Base-by-base conservation (phyloP, 2,113 vertebrate species). In the Helogale parvula region DNA sequence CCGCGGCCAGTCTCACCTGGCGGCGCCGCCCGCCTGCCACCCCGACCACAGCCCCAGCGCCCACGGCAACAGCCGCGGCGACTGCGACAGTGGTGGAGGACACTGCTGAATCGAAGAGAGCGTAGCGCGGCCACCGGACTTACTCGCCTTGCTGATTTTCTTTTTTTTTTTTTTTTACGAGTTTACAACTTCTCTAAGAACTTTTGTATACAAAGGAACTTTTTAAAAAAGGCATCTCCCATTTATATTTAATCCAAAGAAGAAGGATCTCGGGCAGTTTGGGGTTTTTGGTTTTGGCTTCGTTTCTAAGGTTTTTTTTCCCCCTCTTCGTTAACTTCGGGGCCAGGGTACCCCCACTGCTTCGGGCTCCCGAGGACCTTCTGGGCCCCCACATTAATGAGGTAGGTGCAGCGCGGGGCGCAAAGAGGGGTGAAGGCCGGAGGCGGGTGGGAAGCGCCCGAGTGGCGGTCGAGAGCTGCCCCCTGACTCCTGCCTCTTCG, bases 1-100 rank as follows among this genome's bases (percentile, higher is more conserved):
- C 93, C 86, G 88, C 90, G 72, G 95, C 93, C 88, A 93, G 87
- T 91, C 98, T 98, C 97, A 98, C 98, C 98, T 98, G 98, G 98
- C 93, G 92, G 96, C 96, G 83, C 96, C 96, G 77, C 95, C 97
- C 97, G 96, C 96, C 93, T 89, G 89, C 96, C 97, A 88, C 83
- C 89, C 79, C 63, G 89, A 96, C 97, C 89, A 65, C 97, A 94
- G 96, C 96, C 96, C 93, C 94, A 66, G 97, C 92, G 50, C 94
- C 89, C 41, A 84, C 93, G 88, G 84, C 96, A 63, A 87, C 96
- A 86, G 90, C 90, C 85, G 87, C 94, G 50, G 96, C 66, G 80
- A 95, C 90, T 38, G 88, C 92, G 96, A 98, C 91, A 35, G 97
- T 88, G 93, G 95, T 1, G 97, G 96, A 38, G 85, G 91, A 97